These are phyloP conservation scores for Tetragnatha versicolor DNA, from an alignment of 1,140 invertebrate species.

Conservation along the genomic window DNA sequence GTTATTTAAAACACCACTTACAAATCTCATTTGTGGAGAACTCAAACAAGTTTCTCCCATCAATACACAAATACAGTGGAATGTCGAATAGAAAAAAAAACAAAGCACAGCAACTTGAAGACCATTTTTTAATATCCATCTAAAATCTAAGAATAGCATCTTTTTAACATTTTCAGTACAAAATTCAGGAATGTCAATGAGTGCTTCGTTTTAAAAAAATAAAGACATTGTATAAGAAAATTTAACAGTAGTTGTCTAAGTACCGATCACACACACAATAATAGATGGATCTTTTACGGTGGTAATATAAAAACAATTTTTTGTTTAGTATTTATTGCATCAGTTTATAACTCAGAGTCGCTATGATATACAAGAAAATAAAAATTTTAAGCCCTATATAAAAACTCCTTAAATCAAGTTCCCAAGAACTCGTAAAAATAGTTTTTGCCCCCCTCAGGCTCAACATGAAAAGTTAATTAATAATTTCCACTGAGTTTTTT, in stretches of 20 bases:
- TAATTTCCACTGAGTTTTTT: too few relatives aligned
- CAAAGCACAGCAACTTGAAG: neutral
- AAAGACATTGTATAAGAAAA: slow-evolving; percentile 54
- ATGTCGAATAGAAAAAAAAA: slow-evolving; percentile 2
- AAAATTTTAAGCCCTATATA: slow-evolving; percentile 46
- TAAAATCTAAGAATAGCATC: slow-evolving; percentile 9
- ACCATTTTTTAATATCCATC: neutral
- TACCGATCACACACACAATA: slow-evolving; percentile 13
- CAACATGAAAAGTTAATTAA: neutral
- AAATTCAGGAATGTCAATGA: slow-evolving; percentile 53
- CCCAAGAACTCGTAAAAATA: slow-evolving; percentile 28
- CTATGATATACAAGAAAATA: slow-evolving; percentile 40
- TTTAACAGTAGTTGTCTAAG: slow-evolving; percentile 52
- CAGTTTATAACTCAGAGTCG: neutral
- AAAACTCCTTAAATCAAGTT: slow-evolving; percentile 29
- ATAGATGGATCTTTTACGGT: slow-evolving; percentile 11
- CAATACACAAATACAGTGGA: neutral
- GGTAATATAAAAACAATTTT: slow-evolving; percentile 49
- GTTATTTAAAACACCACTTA: neutral
- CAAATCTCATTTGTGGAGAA: neutral
- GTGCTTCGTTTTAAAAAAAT: slow-evolving; percentile 52
- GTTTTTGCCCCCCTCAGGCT: neutral
- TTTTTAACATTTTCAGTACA: slow-evolving; percentile 42
- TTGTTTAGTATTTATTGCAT: slow-evolving; percentile 23
- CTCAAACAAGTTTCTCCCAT: neutral